phyloP scores from a whole-genome alignment of 2,888 invertebrate species.

The Drosophila crucigera region DNA sequence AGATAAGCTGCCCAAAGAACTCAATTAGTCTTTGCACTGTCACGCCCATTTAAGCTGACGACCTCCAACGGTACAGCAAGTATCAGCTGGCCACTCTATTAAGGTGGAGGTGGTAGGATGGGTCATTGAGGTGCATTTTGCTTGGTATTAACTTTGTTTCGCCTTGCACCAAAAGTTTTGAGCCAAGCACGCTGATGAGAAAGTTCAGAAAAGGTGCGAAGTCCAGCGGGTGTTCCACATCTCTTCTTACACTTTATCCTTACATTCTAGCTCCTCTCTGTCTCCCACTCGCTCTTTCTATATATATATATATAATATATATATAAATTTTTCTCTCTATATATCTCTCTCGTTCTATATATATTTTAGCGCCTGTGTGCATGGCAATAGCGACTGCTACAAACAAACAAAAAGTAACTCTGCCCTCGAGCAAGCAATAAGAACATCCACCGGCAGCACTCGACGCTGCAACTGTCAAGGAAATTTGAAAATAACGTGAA shows the following conservation, averaged over 20 bases:
- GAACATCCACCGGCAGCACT: constrained; percentile 21
- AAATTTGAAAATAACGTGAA: constrained; percentile 72
- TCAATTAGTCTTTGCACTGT: constrained; percentile 63
- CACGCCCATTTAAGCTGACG: constrained; percentile 32
- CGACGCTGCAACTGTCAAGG: constrained; percentile 43
- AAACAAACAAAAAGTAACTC: constrained; percentile 60
- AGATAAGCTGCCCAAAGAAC: constrained; percentile 69
- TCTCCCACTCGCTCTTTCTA: background rate
- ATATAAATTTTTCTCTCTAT: background rate
- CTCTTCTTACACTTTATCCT: background rate
- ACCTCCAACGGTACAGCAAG: background rate
- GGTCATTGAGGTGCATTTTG: constrained; percentile 19
- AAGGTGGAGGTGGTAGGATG: background rate
- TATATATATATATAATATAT: background rate
- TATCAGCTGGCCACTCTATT: constrained; percentile 22
- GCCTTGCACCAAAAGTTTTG: constrained; percentile 49
- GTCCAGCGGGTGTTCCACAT: constrained; percentile 35
- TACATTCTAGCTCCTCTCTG: constrained; percentile 2
- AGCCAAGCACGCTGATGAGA: constrained; percentile 68
- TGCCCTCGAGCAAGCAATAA: constrained; percentile 23
- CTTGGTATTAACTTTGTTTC: constrained; percentile 61
- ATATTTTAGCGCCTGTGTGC: constrained; percentile 4
- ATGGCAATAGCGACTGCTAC: constrained; percentile 25
- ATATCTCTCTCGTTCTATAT: background rate
- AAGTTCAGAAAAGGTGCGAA: constrained; percentile 72